A percentile compares a stretch with the other conserved stretches of the same genome.
Evolutionary conservation across 2,888 invertebrate species (phyloP).

Genomic region (Neelides folsomi): DNA sequence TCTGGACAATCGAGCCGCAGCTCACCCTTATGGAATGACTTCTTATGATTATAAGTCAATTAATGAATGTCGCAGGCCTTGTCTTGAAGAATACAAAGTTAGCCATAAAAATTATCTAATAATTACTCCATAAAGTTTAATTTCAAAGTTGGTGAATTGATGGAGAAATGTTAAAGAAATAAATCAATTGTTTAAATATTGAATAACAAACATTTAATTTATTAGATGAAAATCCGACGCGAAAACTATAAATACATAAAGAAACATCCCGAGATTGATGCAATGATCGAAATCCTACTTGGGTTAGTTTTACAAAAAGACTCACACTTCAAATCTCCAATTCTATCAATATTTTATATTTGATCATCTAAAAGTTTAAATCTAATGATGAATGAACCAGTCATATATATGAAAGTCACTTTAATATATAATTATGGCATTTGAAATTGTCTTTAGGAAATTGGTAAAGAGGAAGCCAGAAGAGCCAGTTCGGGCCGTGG

Average conservation of each 20-base stretch:
- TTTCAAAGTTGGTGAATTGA: no score
- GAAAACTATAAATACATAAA: conserved; percentile 21
- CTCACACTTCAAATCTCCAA: neutral
- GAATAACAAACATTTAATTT: neutral
- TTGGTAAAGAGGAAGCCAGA: conserved; percentile 9
- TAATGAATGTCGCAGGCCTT: conserved; percentile 2
- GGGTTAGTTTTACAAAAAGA: conserved; percentile 3
- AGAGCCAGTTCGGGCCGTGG: conserved; percentile 13
- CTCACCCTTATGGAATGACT: conserved; percentile 24
- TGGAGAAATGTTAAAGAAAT: no score
- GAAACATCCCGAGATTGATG: conserved; percentile 20
- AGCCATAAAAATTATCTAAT: neutral
- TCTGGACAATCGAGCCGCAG: conserved; percentile 18
- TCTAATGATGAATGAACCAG: no score
- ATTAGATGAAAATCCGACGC: conserved; percentile 11
- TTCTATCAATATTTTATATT: no score
- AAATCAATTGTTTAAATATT: no score
- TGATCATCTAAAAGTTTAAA: no score
- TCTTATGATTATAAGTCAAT: conserved; percentile 20
- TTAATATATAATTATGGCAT: neutral
- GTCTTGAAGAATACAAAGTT: conserved; percentile 19
- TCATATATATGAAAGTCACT: neutral
- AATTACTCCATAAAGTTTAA: neutral
- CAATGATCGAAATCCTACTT: conserved; percentile 11
- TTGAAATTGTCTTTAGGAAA: conserved; percentile 10